Conservation (phyloP, 2,888 invertebrate species). For the Scaptomyza flava region DNA sequence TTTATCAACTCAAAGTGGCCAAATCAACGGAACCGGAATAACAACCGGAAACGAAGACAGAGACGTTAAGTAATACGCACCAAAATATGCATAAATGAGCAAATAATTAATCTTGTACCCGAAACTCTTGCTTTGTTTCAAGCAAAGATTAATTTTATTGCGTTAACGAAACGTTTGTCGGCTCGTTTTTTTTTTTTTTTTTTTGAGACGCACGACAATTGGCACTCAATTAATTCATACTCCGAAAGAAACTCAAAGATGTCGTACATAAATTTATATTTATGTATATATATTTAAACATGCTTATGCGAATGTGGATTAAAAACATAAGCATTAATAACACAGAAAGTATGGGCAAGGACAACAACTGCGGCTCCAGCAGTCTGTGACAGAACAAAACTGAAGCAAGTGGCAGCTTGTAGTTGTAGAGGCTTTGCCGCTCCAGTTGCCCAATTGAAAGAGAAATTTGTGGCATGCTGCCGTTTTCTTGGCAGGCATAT, state of each 20-base stretch:
- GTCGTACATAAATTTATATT: neutral
- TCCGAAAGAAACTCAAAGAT: conserved; percentile 9
- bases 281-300: neutral
- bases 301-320: conserved; percentile 36
- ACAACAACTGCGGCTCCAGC: conserved; percentile 50
- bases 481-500: conserved; percentile 55
- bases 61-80: conserved; percentile 12
- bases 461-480: conserved; percentile 63
- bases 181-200: conserved; percentile 24
- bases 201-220: conserved; percentile 48
- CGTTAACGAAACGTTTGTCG: conserved; percentile 50
- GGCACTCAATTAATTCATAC: conserved; percentile 58
- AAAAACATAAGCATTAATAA: conserved; percentile 55
- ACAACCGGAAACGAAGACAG: conserved; percentile 18
- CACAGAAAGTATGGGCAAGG: conserved; percentile 45
- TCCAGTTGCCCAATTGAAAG: conserved; percentile 72
- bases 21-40: conserved; percentile 22
- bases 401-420: conserved; percentile 30
- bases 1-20: conserved; percentile 35
- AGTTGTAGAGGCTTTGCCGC: conserved; percentile 38
- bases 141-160: conserved; percentile 62
- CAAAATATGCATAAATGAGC: conserved; percentile 22
- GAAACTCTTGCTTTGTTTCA: neutral
- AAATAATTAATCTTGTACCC: conserved; percentile 60
- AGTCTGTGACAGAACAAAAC: conserved; percentile 52